These are phyloP conservation scores for Tachycineta bicolor DNA, from an alignment of 2,113 vertebrate species.

Conservation along the genomic window DNA sequence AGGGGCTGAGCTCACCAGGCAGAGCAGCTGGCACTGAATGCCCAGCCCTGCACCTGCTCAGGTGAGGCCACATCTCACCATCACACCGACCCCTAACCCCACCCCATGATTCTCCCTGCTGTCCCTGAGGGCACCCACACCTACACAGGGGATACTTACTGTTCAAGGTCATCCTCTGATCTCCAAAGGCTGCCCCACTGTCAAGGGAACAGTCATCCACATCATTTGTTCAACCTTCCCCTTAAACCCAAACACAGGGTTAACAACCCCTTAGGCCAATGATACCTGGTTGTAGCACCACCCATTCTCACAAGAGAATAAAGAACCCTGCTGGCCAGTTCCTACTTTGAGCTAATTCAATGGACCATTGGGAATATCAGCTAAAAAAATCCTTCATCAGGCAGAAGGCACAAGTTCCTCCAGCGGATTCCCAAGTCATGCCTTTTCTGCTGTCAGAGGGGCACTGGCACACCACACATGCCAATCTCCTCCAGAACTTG, in stretches of 20 bases:
- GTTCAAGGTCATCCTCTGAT: background rate
- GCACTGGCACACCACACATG: background rate
- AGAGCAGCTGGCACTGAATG: background rate
- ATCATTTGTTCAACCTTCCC: background rate
- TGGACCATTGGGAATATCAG: background rate
- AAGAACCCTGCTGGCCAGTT: background rate
- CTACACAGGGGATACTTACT: background rate
- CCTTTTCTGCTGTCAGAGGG: background rate
- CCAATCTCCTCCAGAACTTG: background rate
- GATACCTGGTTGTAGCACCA: background rate
- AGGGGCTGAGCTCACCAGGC: background rate
- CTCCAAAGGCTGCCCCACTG: background rate
- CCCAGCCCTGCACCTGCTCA: background rate
- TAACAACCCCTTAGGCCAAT: background rate
- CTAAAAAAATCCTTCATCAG: background rate
- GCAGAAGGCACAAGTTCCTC: background rate
- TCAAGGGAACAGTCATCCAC: background rate
- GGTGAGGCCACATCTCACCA: background rate
- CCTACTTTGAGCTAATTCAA: background rate
- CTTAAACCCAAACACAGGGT: background rate
- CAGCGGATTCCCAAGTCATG: background rate
- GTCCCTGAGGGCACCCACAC: background rate
- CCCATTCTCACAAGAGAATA: background rate
- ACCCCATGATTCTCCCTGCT: rapidly evolving
- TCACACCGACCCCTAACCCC: background rate